Evolutionary conservation across 2,888 invertebrate genomes (phyloP).

Genomic region (Imbricaverruca yamaguchii): DNA sequence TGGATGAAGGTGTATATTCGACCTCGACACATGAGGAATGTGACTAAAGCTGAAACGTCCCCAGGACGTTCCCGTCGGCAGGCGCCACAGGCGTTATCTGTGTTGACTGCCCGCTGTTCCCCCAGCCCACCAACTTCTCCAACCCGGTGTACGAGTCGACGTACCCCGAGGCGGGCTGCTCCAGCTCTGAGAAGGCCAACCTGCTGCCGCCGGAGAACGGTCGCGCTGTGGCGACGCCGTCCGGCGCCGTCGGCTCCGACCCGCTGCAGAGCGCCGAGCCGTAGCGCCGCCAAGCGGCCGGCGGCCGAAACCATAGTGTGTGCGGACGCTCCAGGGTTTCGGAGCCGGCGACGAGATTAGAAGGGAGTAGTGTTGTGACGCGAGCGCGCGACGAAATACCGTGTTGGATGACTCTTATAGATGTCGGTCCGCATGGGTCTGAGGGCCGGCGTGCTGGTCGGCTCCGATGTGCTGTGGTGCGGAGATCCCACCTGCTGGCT

Average conservation of each 20-base stretch:
- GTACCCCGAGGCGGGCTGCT: conserved; percentile 44
- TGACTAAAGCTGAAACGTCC: no score
- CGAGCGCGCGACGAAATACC: no score
- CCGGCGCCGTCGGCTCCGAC: not conserved
- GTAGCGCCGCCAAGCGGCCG: not conserved
- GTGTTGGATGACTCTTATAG: no score
- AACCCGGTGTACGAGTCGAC: conserved; percentile 81
- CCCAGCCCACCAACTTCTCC: conserved; percentile 56
- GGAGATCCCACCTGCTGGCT: not conserved
- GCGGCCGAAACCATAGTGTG: not conserved
- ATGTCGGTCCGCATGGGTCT: not conserved
- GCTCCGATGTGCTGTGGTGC: not conserved
- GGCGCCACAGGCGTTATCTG: no score
- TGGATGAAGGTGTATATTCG: no score
- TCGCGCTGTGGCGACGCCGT: not conserved
- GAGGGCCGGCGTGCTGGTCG: not conserved
- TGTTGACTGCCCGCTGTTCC: no score
- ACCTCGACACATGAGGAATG: no score
- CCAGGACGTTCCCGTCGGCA: no score
- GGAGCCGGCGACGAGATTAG: not conserved
- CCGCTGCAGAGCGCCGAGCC: conserved; percentile 2
- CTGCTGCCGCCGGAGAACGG: conserved; percentile 31
- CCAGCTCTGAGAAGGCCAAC: conserved; percentile 31
- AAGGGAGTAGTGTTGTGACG: no score
- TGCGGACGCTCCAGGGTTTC: not conserved